Base-by-base conservation (phyloP, 2,113 vertebrate species). In the Ciconia maguari region DNA sequence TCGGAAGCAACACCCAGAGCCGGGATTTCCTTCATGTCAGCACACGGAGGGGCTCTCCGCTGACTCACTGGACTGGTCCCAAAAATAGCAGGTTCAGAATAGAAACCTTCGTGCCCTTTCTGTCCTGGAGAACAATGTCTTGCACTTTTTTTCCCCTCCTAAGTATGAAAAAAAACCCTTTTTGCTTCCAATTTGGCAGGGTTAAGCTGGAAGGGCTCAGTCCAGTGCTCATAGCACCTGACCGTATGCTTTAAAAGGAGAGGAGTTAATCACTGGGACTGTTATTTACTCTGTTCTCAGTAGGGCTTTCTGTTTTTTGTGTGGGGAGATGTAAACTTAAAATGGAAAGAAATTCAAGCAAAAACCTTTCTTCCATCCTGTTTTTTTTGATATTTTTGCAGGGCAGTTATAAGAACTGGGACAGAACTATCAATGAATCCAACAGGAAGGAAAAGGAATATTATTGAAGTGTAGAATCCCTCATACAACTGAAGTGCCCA, bases 61-160 rank as follows among this genome's bases (percentile, higher is more conserved):
- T 90, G 85, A 96, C 92, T 97, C 92, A 88, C 86, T 69, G 90
- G 75, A n/a, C 49, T 25, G 20, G 1, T 83, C 92, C 90, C 93
- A 95, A 84, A 94, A 96, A 95, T 85, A 97, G 94, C 88, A 83
- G 46, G 34, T 93, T 85, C 66, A 83, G 93, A 95, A 96, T 58
- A 91, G 82, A 93, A 95, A 90, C 36, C 34, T 90, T 36, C 0
- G 0, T 88, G 84, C 49, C 85, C 66, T 95, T 74, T 92, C 85
- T 93, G 79, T 80, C 78, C 38, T 4, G 1, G 34, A 92, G 90
- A 96, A 96, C 92, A 96, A 96, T 94, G 90, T 46, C 58, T 91
- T 1, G 0, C 51, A n/a, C 20, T 24, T 60, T 54, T 26, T 24
- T 1, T 38, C 38, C 14, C 13, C 26, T 15, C 2, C 4, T 11